phyloP scores from a whole-genome alignment of 2,888 invertebrate species.

The Papilio protenor region DNA sequence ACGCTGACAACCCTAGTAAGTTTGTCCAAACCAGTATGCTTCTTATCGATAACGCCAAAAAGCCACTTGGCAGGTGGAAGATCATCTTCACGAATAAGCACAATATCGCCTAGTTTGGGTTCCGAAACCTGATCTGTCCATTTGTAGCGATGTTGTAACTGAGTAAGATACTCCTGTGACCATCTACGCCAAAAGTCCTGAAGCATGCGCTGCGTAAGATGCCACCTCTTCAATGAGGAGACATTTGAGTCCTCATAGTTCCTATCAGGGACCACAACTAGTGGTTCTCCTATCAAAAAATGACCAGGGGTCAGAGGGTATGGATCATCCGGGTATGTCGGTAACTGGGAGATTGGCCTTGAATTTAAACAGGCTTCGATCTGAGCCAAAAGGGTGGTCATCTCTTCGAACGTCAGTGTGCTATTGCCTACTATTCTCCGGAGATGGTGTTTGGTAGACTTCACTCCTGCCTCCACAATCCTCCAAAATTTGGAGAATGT shows the following conservation, averaged over 20 bases:
- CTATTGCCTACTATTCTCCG: background rate
- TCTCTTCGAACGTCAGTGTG: background rate
- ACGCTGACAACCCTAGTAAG: constrained; percentile 1
- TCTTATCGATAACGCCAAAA: no score
- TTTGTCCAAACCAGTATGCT: background rate
- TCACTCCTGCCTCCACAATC: background rate
- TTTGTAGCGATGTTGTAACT: background rate
- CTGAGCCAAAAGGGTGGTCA: background rate
- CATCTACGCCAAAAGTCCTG: background rate
- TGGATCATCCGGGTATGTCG: no score
- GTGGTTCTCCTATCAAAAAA: constrained; percentile 46
- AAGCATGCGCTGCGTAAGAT: no score
- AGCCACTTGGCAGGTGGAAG: no score
- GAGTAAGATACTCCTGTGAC: background rate
- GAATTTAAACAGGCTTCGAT: constrained; percentile 7
- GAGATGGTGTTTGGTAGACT: background rate
- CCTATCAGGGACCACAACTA: constrained; percentile 43
- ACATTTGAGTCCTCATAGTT: constrained; percentile 25
- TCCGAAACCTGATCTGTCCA: constrained; percentile 32
- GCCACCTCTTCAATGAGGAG: background rate
- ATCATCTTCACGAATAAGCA: background rate
- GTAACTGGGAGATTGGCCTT: background rate
- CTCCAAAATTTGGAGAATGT: constrained; percentile 10
- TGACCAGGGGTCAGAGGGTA: constrained; percentile 45
- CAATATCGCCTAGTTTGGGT: background rate